Evolutionary conservation across 2,888 invertebrate species (phyloP).

Genomic region (Hirtodrosophila confusa): DNA sequence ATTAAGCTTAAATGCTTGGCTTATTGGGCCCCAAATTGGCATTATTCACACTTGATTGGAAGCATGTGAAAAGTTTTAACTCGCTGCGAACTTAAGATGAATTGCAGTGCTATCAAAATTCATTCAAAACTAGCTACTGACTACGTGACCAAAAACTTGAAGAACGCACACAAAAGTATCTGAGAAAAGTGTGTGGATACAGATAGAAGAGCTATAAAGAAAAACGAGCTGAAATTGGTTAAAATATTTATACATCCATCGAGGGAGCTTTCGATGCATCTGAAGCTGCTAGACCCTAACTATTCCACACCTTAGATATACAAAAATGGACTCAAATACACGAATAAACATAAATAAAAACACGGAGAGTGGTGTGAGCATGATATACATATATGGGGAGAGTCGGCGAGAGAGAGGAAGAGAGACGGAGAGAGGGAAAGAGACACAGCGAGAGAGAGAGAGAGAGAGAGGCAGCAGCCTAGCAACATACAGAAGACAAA

Average conservation of each 20-base stretch:
- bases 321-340: conserved; percentile 67
- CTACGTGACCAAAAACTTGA: conserved; percentile 67
- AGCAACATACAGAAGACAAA: conserved; percentile 72
- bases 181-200: conserved; percentile 8
- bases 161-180: conserved; percentile 9
- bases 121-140: conserved; percentile 58
- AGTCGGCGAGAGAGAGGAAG: conserved; percentile 10
- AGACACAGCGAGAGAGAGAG: conserved; percentile 15
- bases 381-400: conserved; percentile 37
- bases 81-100: conserved; percentile 7
- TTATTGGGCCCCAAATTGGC: conserved; percentile 65
- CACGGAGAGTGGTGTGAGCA: conserved; percentile 17
- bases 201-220: conserved; percentile 13
- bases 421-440: conserved; percentile 21
- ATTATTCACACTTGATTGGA: conserved; percentile 78
- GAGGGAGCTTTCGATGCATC: conserved; percentile 56
- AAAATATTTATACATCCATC: neutral
- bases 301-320: conserved; percentile 49
- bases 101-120: conserved; percentile 54
- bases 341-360: conserved; percentile 65
- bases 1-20: conserved; percentile 72
- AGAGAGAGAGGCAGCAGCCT: conserved; percentile 55
- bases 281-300: conserved; percentile 33
- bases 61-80: conserved; percentile 64
- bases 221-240: conserved; percentile 12